phyloP scores from a whole-genome alignment of 23 tunicate genomes.

The Ascidia mentula region DNA sequence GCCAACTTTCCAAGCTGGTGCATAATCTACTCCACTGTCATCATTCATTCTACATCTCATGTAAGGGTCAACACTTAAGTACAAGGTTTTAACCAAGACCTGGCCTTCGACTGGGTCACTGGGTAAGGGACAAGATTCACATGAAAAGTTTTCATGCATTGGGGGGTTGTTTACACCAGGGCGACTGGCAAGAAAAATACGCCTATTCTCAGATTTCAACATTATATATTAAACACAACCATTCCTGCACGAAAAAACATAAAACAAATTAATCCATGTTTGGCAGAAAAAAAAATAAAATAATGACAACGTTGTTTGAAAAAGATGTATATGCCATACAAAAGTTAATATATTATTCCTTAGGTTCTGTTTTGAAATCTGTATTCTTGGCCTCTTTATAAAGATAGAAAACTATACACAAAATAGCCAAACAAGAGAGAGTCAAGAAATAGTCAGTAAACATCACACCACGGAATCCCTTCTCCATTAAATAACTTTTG shows the following conservation, averaged over 20 bases:
- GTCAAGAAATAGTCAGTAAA: slow-evolving; percentile 24
- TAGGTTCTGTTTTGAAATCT: background rate
- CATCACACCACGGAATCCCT: slow-evolving; percentile 7
- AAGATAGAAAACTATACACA: background rate
- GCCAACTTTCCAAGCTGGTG: slow-evolving; percentile 16
- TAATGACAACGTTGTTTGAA: no score
- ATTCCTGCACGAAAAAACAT: background rate
- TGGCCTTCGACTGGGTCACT: background rate
- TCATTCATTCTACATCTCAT: slow-evolving; percentile 42
- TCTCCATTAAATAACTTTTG: slow-evolving; percentile 18
- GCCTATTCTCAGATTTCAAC: background rate
- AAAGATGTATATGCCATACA: background rate
- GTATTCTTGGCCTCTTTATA: background rate
- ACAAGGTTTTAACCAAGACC: slow-evolving; percentile 9
- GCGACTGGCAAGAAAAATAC: slow-evolving; percentile 4
- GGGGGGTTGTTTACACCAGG: slow-evolving; percentile 20
- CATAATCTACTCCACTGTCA: slow-evolving; percentile 34
- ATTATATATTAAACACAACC: background rate
- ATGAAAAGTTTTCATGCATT: background rate
- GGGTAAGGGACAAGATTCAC: slow-evolving; percentile 6
- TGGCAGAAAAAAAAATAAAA: background rate
- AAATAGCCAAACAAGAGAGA: background rate
- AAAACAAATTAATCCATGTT: no score
- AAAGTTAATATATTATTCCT: background rate
- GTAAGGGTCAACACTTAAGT: slow-evolving; percentile 39